These are phyloP conservation scores for Anseranas semipalmata DNA, from an alignment of 2,113 vertebrate genomes.

Conservation along the genomic window DNA sequence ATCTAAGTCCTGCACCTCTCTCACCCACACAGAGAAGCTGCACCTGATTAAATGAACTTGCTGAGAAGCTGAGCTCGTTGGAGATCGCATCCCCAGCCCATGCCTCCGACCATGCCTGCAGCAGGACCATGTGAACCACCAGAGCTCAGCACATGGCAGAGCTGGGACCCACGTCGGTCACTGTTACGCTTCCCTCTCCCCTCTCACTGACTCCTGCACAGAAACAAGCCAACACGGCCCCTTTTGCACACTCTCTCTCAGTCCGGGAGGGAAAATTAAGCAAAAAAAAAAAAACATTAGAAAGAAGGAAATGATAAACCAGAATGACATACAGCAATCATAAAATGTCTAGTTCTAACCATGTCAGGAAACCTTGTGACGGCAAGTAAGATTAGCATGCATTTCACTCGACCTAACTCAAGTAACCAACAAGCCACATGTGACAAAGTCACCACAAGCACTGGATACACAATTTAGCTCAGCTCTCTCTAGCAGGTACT, in stretches of 20 bases:
- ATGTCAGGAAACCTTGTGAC: background rate
- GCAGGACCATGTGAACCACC: rapidly evolving
- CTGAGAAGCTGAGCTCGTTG: background rate
- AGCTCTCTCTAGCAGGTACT: background rate
- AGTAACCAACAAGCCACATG: background rate
- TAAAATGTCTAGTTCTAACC: background rate
- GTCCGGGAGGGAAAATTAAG: background rate
- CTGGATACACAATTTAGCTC: background rate
- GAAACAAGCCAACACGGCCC: background rate
- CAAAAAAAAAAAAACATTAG: background rate
- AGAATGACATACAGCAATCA: background rate
- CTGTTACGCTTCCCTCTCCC: background rate
- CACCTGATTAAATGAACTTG: background rate
- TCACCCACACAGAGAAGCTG: background rate
- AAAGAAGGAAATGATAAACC: background rate
- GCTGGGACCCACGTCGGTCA: background rate
- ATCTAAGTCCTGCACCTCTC: background rate
- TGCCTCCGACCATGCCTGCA: background rate
- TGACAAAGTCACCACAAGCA: background rate
- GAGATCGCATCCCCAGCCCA: background rate
- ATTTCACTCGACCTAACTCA: background rate
- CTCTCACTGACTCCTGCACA: background rate
- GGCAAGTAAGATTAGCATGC: background rate
- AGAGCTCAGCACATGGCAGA: background rate
- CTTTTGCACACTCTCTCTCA: background rate